Evolutionary conservation across 2,113 vertebrate genomes (phyloP).

Genomic region (Phaethon lepturus): DNA sequence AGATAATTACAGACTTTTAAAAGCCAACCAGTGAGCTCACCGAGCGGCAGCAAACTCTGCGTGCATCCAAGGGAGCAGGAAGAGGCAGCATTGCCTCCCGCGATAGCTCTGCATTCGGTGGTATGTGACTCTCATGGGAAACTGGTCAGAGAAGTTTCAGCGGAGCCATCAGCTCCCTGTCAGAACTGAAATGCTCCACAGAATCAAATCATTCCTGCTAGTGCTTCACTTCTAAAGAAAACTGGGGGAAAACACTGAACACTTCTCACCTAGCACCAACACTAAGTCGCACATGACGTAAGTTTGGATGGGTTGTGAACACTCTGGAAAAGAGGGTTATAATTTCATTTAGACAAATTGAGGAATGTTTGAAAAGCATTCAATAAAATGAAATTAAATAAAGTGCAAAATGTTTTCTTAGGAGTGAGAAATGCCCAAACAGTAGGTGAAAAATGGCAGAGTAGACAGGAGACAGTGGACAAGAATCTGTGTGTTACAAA

Average conservation of each 20-base stretch:
- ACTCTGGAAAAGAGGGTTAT: neutral
- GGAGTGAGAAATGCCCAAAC: neutral
- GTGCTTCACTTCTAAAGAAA: neutral
- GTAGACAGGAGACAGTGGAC: neutral
- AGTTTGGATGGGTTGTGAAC: neutral
- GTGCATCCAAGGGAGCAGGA: neutral
- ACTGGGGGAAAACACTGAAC: neutral
- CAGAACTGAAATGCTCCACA: neutral
- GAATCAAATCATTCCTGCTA: neutral
- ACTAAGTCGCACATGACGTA: neutral
- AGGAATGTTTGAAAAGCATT: neutral
- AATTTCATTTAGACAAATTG: neutral
- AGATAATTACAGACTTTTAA: slow-evolving; percentile 40
- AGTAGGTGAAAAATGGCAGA: neutral
- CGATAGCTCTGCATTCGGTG: neutral
- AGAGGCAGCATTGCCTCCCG: neutral
- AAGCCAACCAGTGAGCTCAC: slow-evolving; percentile 17
- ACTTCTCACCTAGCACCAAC: neutral
- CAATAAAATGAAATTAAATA: neutral
- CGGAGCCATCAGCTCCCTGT: neutral
- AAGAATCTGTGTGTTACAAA: neutral
- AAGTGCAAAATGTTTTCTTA: neutral
- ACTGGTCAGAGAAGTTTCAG: neutral
- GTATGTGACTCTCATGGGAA: neutral
- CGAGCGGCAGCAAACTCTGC: fast-evolving